Evolutionary conservation across 2,797 vertebrate genomes (phyloP).

Genomic region (Catharus ustulatus): DNA sequence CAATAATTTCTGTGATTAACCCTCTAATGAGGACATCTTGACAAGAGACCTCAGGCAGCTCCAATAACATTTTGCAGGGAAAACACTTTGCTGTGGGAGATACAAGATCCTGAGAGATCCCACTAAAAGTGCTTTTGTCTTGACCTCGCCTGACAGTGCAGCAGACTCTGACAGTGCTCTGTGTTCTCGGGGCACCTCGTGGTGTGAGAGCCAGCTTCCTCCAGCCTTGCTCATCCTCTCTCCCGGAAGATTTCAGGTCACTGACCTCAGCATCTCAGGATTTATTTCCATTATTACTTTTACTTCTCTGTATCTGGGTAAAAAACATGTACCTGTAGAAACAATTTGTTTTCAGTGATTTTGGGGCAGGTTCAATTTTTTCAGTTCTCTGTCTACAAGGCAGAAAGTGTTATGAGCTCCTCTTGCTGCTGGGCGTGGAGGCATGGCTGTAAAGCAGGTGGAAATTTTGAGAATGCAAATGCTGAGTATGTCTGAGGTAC

Average conservation of each 20-base stretch:
- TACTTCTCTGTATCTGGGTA: not conserved
- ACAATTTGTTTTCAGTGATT: not conserved
- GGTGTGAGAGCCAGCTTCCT: not conserved
- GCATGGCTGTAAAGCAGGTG: not conserved
- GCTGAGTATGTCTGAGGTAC: not conserved
- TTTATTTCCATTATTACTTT: not conserved
- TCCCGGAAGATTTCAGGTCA: not conserved
- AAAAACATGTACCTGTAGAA: not conserved
- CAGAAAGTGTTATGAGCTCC: not conserved
- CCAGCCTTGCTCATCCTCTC: not conserved
- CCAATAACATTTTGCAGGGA: not conserved
- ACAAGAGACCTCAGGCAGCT: not conserved
- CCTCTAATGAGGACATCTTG: not conserved
- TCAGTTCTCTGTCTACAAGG: not conserved
- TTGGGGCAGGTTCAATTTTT: not conserved
- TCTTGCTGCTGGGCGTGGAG: not conserved
- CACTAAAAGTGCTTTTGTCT: not conserved
- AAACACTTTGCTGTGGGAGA: not conserved
- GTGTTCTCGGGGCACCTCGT: accelerated
- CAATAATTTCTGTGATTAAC: not conserved
- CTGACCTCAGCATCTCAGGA: not conserved
- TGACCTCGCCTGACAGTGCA: not conserved
- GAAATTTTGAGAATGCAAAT: not conserved
- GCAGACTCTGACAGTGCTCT: not conserved
- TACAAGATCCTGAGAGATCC: not conserved